A percentile compares a stretch with the other conserved stretches of the same genome.
These are phyloP conservation scores for Carapus acus DNA, from an alignment of 2,797 vertebrate species.

Conservation along the genomic window DNA sequence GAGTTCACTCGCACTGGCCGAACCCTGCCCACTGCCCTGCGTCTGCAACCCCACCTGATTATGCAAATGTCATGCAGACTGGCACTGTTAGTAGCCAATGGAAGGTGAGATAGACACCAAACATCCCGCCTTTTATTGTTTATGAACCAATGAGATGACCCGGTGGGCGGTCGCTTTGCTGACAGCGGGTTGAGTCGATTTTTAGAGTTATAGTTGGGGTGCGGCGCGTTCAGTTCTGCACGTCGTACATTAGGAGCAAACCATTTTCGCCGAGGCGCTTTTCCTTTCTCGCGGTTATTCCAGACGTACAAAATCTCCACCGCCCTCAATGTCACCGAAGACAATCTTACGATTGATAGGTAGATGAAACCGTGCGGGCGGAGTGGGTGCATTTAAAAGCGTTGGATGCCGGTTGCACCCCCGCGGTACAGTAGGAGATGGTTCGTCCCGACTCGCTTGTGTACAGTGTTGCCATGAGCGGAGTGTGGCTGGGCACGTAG, in stretches of 20 bases:
- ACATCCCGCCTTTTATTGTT: conserved; percentile 33
- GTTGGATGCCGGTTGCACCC: conserved; percentile 24
- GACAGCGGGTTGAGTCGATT: conserved; percentile 25
- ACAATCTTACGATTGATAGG: no score
- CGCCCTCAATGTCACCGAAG: no score
- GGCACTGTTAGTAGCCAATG: conserved; percentile 58
- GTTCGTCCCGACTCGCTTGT: conserved; percentile 73
- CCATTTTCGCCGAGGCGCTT: conserved; percentile 66
- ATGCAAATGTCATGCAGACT: conserved; percentile 67
- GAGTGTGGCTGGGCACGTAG: conserved; percentile 86
- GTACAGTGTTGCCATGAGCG: conserved; percentile 81
- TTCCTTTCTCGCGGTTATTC: conserved; percentile 23
- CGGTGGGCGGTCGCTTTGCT: conserved; percentile 12
- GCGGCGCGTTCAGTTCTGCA: conserved; percentile 95
- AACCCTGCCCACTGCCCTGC: conserved; percentile 73
- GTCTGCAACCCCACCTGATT: conserved; percentile 77
- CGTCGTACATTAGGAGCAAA: conserved; percentile 89
- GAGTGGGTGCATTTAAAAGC: neutral
- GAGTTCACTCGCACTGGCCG: conserved; percentile 69
- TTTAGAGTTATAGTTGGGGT: conserved; percentile 75
- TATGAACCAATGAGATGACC: conserved; percentile 49
- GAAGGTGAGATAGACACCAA: rapidly evolving
- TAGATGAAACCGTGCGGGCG: neutral
- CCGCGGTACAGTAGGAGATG: conserved; percentile 66
- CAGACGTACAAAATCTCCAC: neutral